Evolutionary conservation across 2,797 vertebrate species (phyloP), one percentile per base, ranked within the genome.

Genomic region (Acrossocheilus fasciatus): DNA sequence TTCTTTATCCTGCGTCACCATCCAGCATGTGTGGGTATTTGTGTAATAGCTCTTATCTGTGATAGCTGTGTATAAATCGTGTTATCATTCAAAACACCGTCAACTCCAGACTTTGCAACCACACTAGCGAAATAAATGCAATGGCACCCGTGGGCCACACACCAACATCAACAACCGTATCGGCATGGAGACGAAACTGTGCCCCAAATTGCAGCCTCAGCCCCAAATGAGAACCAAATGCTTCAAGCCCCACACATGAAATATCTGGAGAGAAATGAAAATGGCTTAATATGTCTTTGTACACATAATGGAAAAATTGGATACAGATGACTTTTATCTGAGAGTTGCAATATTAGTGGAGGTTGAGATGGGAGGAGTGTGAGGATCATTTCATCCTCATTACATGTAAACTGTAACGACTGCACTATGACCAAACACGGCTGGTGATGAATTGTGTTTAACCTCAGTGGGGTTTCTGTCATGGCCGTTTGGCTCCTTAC

Each of bases 401-500:
- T 76, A 17, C 76, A 64, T 78, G 66, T 81, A 18, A 86, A 78
- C 80, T 54, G 26, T 64, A 50, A 57, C 64, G 45, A 62, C 73
- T 85, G 76, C 7, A 54, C 77, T 34, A 18, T 82, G 52, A 66
- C 77, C 66, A n/a, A 82, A 8, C 30, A 17, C 36, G 23, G 47
- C 72, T 41, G 15, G 62, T 79, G 57, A 82, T 43, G 17, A 43
- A 70, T 36, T 45, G 76, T 77, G 76, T 89, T 88, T 91, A 76
- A 89, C 91, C 91, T 91, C 77, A 86, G 59, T 1, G 59, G 83
- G 52, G 59, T 79, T 59, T 88, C 89, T 89, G 87, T 86, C 68
- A 69, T 34, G 85, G 85, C 91, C 70, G 82, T 90, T 91, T 93
- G 91, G 91, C 82, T 64, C 17, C 0, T 59, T 39, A 87, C 88